Conservation (phyloP, 2,888 invertebrate species). For the Xestia ashworthii region DNA sequence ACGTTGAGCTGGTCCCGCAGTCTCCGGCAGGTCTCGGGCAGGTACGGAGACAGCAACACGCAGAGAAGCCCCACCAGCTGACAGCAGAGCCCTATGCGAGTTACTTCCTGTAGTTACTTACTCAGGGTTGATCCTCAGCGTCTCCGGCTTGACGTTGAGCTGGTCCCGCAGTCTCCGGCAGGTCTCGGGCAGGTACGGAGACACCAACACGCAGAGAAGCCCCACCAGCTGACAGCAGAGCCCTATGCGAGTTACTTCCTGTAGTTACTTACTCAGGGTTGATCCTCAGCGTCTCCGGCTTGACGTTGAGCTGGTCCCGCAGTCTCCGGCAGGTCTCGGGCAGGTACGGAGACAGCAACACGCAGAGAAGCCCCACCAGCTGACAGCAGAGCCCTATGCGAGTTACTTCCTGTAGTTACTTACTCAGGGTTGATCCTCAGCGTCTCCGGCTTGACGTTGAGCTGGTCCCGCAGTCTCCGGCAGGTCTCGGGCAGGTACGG, state of each 20-base stretch:
- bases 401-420: too few relatives aligned
- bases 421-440: too few relatives aligned
- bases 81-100: constrained; percentile 95
- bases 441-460: too few relatives aligned
- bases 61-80: constrained; percentile 93
- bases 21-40: constrained; percentile 94
- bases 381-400: constrained; percentile 95
- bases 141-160: constrained; percentile 91
- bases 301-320: constrained; percentile 93
- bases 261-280: too few relatives aligned
- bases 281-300: constrained; percentile 85
- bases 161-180: constrained; percentile 93
- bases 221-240: constrained; percentile 92
- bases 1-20: constrained; percentile 94
- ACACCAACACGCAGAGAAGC: constrained; percentile 94
- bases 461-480: too few relatives aligned
- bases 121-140: constrained; percentile 89
- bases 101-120: too few relatives aligned
- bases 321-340: constrained; percentile 94
- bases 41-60: constrained; percentile 96
- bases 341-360: constrained; percentile 97
- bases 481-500: too few relatives aligned
- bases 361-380: constrained; percentile 92
- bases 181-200: constrained; percentile 97
- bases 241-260: too few relatives aligned